phyloP scores from a whole-genome alignment of 2,797 vertebrate species.

The Synanceia verrucosa region DNA sequence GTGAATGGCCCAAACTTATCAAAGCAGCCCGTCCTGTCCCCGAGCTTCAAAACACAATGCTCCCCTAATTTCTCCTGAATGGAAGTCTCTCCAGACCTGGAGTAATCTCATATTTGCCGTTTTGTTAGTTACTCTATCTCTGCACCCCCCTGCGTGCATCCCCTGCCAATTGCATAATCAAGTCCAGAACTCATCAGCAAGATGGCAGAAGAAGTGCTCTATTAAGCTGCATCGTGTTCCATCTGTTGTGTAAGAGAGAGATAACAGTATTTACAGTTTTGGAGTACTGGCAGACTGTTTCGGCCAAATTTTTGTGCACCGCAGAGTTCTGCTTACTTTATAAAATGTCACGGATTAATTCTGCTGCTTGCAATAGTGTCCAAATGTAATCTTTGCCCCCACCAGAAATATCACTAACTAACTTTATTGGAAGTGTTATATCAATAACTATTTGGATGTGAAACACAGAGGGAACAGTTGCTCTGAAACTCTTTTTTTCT shows the following conservation, averaged over 20 bases:
- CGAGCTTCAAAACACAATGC: slow-evolving; percentile 48
- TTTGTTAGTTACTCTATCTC: slow-evolving; percentile 52
- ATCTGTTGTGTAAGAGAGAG: slow-evolving; percentile 80
- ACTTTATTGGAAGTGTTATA: slow-evolving; percentile 41
- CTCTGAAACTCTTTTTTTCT: not conserved
- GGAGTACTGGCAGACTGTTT: slow-evolving; percentile 67
- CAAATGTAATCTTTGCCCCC: slow-evolving; percentile 56
- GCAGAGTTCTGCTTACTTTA: slow-evolving; percentile 66
- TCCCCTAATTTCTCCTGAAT: slow-evolving; percentile 59
- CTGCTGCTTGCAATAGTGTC: slow-evolving; percentile 38
- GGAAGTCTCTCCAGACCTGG: slow-evolving; percentile 56
- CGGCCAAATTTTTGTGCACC: slow-evolving; percentile 58
- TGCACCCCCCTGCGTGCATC: slow-evolving; percentile 58
- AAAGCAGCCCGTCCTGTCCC: slow-evolving; percentile 48
- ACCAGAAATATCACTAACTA: slow-evolving; percentile 43
- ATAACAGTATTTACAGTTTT: slow-evolving; percentile 83
- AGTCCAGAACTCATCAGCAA: slow-evolving; percentile 79
- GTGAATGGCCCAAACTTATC: slow-evolving; percentile 57
- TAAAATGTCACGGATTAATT: slow-evolving; percentile 74
- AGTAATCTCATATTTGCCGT: slow-evolving; percentile 63
- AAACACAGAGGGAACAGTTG: not conserved
- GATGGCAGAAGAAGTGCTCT: slow-evolving; percentile 79
- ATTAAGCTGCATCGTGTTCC: slow-evolving; percentile 79
- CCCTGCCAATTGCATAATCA: slow-evolving; percentile 79
- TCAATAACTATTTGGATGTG: slow-evolving; percentile 10